Percentiles rank a stretch among this genome's conserved stretches.
These are phyloP conservation scores for Phoeniculus purpureus DNA, from an alignment of 2,797 vertebrate species.

Conservation along the genomic window DNA sequence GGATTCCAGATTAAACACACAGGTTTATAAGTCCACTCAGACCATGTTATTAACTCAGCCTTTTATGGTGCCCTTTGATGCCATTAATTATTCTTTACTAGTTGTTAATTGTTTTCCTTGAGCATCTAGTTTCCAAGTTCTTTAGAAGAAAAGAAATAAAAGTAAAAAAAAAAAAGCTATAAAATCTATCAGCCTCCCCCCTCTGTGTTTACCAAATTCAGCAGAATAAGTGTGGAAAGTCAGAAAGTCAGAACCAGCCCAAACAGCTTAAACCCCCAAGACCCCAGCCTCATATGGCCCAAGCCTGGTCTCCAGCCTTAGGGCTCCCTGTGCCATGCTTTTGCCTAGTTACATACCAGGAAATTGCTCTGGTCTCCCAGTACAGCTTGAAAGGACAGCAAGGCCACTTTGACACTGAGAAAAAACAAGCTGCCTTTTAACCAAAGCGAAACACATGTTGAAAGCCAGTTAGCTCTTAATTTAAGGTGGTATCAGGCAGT, in stretches of 20 bases:
- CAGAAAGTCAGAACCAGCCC: neutral
- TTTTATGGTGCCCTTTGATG: conserved; percentile 66
- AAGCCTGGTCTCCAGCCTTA: neutral
- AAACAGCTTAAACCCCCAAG: neutral
- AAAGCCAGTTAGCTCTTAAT: neutral
- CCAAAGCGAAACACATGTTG: neutral
- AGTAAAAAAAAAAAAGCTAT: neutral
- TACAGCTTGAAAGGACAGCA: neutral
- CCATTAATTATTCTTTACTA: conserved; percentile 72
- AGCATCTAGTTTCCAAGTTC: conserved; percentile 8
- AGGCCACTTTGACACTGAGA: neutral
- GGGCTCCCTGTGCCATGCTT: neutral
- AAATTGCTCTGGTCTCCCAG: conserved; percentile 6
- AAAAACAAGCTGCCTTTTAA: neutral
- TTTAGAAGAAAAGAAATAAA: neutral
- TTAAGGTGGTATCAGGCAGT: neutral
- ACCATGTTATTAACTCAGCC: conserved; percentile 64
- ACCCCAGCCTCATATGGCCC: neutral
- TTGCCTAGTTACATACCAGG: neutral
- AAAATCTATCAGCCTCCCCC: neutral
- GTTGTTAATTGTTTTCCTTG: conserved; percentile 67
- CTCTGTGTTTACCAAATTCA: neutral
- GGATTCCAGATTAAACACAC: conserved; percentile 37
- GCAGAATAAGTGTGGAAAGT: neutral
- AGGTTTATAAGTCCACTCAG: conserved; percentile 41